Evolutionary conservation across 2,888 invertebrate genomes (phyloP).

Genomic region (Yponomeuta plumbellus): DNA sequence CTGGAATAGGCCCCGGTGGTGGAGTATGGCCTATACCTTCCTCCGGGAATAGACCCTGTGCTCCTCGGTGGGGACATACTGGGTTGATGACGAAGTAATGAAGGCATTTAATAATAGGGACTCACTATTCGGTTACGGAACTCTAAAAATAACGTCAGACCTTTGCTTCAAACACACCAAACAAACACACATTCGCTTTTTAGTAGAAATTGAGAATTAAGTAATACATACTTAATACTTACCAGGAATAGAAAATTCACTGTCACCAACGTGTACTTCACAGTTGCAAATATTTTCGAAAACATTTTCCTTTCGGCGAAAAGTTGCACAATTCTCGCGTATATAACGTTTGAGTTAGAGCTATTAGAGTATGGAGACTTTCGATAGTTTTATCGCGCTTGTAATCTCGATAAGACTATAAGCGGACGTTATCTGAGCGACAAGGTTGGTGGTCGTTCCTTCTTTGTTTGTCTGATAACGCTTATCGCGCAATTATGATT

Average conservation of each 20-base stretch:
- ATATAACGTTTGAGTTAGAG: background rate
- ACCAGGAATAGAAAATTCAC: conserved; percentile 66
- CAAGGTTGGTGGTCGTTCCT: conserved; percentile 11
- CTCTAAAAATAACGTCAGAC: too few relatives aligned
- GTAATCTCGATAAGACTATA: conserved; percentile 64
- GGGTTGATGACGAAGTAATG: too few relatives aligned
- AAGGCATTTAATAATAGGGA: too few relatives aligned
- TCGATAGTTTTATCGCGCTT: conserved; percentile 63
- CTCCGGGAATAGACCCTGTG: too few relatives aligned
- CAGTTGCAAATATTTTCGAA: conserved; percentile 65
- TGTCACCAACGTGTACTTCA: conserved; percentile 58
- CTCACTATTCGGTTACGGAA: too few relatives aligned
- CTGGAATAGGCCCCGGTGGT: too few relatives aligned
- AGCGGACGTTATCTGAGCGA: conserved; percentile 13
- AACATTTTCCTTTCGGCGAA: conserved; percentile 44
- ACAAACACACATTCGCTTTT: too few relatives aligned
- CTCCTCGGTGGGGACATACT: too few relatives aligned
- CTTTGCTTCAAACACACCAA: too few relatives aligned
- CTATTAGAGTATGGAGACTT: conserved; percentile 10
- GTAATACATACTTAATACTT: conserved; percentile 33
- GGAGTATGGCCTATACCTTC: too few relatives aligned
- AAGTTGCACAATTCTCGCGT: background rate
- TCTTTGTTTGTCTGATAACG: background rate
- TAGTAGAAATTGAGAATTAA: too few relatives aligned
- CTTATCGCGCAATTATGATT: conserved; percentile 9